Percentiles rank a stretch among this genome's conserved stretches.
These are phyloP conservation scores for Thermophis baileyi DNA, from an alignment of 2,113 vertebrate species.

Conservation along the genomic window DNA sequence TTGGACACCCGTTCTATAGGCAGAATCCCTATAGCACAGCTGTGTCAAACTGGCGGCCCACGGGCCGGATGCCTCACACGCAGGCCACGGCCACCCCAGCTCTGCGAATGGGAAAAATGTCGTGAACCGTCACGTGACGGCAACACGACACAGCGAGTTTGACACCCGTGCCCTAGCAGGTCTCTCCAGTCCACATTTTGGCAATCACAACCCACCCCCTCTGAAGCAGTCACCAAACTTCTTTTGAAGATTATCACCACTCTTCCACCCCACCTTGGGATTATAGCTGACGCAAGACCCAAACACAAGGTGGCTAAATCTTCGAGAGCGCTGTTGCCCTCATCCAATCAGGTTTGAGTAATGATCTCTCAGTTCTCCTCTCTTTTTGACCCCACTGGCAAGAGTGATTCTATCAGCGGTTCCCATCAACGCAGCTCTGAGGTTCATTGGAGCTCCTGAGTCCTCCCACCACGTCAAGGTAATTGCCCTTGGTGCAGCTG, in stretches of 20 bases:
- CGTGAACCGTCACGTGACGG: no score
- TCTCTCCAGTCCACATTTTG: background rate
- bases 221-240: background rate
- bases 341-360: background rate
- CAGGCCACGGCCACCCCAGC: no score
- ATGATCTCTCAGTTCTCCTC: background rate
- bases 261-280: background rate
- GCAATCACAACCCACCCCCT: background rate
- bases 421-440: background rate
- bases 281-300: background rate
- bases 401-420: background rate
- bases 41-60: no score
- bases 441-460: background rate
- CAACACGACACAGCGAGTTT: no score
- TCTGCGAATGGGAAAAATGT: no score
- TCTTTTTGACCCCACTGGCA: background rate
- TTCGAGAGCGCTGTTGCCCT: background rate
- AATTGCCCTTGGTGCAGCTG: background rate
- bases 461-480: background rate
- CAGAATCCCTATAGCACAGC: background rate
- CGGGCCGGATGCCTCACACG: no score
- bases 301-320: background rate
- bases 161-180: background rate
- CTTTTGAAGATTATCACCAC: background rate
- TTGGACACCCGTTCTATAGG: background rate